Evolutionary conservation across 2,888 invertebrate genomes (phyloP).

Genomic region (Ryuthela nishihirai): DNA sequence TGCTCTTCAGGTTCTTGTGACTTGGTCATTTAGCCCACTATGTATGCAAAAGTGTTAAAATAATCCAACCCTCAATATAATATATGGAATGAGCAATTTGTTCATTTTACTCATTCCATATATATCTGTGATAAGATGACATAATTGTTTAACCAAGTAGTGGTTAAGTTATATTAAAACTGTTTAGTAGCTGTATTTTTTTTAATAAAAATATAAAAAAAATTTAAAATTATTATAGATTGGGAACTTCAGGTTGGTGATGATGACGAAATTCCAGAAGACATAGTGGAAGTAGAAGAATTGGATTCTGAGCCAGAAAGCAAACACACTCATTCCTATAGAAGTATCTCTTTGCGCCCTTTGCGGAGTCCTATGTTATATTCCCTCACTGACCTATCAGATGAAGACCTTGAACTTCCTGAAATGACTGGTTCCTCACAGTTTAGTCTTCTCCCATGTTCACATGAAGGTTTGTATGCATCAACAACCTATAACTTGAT

Average conservation of each 20-base stretch:
- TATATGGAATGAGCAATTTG: too few relatives aligned
- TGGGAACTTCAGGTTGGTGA: conserved; percentile 51
- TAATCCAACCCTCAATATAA: too few relatives aligned
- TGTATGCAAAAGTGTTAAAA: too few relatives aligned
- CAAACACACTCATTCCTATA: conserved; percentile 5
- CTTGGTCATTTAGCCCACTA: too few relatives aligned
- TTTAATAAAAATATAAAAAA: not conserved
- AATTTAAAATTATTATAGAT: too few relatives aligned
- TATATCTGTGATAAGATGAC: too few relatives aligned
- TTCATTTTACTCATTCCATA: too few relatives aligned
- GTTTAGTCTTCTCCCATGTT: conserved; percentile 19
- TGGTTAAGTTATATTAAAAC: not conserved
- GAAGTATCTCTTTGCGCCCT: conserved; percentile 16
- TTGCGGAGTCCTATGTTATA: conserved; percentile 14
- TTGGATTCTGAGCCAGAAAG: conserved; percentile 40
- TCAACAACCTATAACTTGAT: too few relatives aligned
- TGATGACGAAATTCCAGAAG: conserved; percentile 46
- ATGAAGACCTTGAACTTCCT: conserved; percentile 20
- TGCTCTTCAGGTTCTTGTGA: too few relatives aligned
- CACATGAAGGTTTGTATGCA: conserved; percentile 26
- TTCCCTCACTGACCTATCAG: conserved; percentile 20
- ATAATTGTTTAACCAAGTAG: too few relatives aligned
- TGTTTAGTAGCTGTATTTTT: not conserved
- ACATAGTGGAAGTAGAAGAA: conserved; percentile 43
- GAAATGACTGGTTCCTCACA: conserved; percentile 1